Evolutionary conservation across 2,888 invertebrate species (phyloP).

Genomic region (Taenaris catops): DNA sequence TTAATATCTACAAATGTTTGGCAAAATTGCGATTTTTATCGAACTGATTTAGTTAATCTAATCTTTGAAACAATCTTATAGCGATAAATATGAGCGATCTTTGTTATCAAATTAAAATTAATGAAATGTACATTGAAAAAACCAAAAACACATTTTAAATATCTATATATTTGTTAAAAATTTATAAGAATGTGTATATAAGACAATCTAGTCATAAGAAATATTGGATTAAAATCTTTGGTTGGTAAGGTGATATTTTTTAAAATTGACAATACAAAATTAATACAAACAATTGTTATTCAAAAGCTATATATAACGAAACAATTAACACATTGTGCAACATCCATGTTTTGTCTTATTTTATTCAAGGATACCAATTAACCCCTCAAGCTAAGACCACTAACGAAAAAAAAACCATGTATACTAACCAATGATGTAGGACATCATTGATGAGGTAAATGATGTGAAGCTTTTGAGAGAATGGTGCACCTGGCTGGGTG

Average conservation of each 20-base stretch:
- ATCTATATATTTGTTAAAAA: not conserved
- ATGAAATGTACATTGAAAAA: no score
- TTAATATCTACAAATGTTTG: no score
- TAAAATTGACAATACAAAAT: not conserved
- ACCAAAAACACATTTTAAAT: not conserved
- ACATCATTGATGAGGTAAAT: conserved; percentile 99
- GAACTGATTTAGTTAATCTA: no score
- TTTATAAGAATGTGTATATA: not conserved
- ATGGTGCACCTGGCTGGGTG: conserved; percentile 83
- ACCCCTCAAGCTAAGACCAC: conserved; percentile 18
- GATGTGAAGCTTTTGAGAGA: conserved; percentile 96
- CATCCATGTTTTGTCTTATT: conserved; percentile 7
- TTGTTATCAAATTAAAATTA: no score
- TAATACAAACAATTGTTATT: conserved; percentile 2
- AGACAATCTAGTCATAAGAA: not conserved
- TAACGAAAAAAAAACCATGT: conserved; percentile 12
- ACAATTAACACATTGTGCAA: conserved; percentile 20
- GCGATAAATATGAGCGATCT: no score
- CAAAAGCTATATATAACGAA: conserved; percentile 7
- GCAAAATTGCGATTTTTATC: no score
- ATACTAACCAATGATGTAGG: conserved; percentile 96
- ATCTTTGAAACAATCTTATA: no score
- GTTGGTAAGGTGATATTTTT: not conserved
- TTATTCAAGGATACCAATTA: conserved; percentile 6
- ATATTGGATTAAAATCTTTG: not conserved